Percentiles rank a stretch among this genome's conserved stretches.
Conservation (phyloP, 2,113 vertebrate genomes). For the Candoia aspera region DNA sequence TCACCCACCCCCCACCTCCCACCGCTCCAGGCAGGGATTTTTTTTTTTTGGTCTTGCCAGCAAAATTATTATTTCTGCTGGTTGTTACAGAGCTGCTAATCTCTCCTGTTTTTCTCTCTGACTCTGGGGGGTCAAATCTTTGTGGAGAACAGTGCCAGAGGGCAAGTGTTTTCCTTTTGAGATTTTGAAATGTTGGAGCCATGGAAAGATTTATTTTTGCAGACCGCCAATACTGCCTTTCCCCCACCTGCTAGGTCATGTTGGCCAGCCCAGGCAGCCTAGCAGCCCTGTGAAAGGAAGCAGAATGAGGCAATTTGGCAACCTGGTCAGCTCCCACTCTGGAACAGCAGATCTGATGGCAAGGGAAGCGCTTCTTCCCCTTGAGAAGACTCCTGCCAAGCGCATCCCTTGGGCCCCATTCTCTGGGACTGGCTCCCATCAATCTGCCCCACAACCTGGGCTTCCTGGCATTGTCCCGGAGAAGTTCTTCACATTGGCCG, state of each 20-base stretch:
- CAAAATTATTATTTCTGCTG: neutral
- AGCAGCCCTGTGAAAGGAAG: neutral
- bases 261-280: neutral
- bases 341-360: neutral
- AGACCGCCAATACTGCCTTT: neutral
- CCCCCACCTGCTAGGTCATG: neutral
- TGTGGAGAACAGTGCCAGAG: neutral
- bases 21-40: neutral
- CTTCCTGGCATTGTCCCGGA: neutral
- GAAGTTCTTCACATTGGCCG: neutral
- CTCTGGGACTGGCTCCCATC: neutral
- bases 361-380: neutral
- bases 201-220: neutral
- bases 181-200: neutral
- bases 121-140: neutral
- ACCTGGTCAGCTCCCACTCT: neutral
- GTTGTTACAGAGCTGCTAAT: neutral
- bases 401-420: neutral
- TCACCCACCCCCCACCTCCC: neutral
- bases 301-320: neutral
- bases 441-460: slow-evolving; percentile 7
- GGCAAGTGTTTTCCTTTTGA: neutral
- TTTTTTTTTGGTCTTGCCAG: neutral
- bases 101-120: neutral
- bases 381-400: neutral